phyloP scores from a whole-genome alignment of 2,888 invertebrate genomes.

The Poecilobothrus nobilitatus region DNA sequence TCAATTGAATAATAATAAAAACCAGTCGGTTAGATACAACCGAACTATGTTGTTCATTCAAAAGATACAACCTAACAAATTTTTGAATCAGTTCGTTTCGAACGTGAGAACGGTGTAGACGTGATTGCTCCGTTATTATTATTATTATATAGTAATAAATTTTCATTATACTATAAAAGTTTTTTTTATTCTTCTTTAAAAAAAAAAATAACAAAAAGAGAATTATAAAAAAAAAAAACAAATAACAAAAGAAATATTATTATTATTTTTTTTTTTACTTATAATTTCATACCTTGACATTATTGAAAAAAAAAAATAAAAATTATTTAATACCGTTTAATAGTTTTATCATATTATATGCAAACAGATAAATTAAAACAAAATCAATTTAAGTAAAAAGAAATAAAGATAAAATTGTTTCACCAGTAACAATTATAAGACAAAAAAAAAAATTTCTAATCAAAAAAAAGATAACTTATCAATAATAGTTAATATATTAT shows the following conservation, averaged over 20 bases:
- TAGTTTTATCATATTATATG: neutral
- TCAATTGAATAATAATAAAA: neutral
- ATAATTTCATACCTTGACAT: neutral
- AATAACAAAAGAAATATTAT: neutral
- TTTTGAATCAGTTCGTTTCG: slow-evolving; percentile 35
- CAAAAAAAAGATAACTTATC: no score
- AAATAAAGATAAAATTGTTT: neutral
- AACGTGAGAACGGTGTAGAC: slow-evolving; percentile 43
- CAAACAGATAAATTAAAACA: no score
- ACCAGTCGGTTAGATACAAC: slow-evolving; percentile 10
- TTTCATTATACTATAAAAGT: no score
- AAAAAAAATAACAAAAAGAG: neutral
- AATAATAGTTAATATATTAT: no score
- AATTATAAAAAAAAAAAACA: neutral
- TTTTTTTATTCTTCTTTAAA: slow-evolving; percentile 9
- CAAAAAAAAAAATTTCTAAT: no score
- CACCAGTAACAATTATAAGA: no score
- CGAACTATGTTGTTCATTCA: neutral
- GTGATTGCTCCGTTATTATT: slow-evolving; percentile 26
- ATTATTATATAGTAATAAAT: no score
- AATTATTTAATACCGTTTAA: no score
- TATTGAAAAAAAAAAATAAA: neutral
- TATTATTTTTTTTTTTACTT: neutral
- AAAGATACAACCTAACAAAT: neutral
- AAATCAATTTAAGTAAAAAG: neutral